Evolutionary conservation across 1,140 invertebrate genomes (phyloP), one percentile per base, ranked within the genome.

Genomic region (Schlechtendalia chinensis): DNA sequence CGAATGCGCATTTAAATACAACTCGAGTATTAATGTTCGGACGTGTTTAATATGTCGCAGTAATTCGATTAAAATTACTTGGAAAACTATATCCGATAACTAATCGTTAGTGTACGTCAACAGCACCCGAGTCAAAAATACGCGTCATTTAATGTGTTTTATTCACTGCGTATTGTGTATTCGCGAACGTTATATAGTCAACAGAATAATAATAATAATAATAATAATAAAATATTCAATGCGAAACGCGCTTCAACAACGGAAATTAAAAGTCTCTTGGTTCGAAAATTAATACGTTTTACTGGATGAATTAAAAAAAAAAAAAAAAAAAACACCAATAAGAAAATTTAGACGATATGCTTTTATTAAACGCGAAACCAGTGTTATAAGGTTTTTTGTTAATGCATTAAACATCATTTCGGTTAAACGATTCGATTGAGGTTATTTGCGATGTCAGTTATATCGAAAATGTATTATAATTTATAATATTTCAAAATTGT

Each of bases 11-110:
- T 45, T 65, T 5, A 65, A 65, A 22, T 6, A 39, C 12, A 29
- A 32, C 22, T 65, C 19, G 8, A 39, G 19, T 65, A 39, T 11
- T 39, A 22, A 65, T n/a, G 0, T n/a, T 65, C 4, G 12, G n/a
- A 39, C 11, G 11, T 39, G 32, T 65, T 39, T 22, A 45, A 4
- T 22, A 39, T 65, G 19, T 50, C 47, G 47, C 14, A 5, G 47
- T 65, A 29, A 22, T 65, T 19, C 19, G 63, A 65, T 45, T 45
- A 65, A 65, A 65, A 39, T 65, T 65, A 65, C 19, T 45, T 32
- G 19, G 63, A 65, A 22, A 65, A 65, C 32, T 65, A 14, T 65
- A 39, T 22, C 32, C 19, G 19, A 65, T 65, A 65, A 65, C 63
- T 22, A 65, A 65, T 65, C 29, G 32, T 65, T 19, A 11, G 12